phyloP scores from a whole-genome alignment of 2,113 vertebrate species.

The Xiphophorus couchianus region DNA sequence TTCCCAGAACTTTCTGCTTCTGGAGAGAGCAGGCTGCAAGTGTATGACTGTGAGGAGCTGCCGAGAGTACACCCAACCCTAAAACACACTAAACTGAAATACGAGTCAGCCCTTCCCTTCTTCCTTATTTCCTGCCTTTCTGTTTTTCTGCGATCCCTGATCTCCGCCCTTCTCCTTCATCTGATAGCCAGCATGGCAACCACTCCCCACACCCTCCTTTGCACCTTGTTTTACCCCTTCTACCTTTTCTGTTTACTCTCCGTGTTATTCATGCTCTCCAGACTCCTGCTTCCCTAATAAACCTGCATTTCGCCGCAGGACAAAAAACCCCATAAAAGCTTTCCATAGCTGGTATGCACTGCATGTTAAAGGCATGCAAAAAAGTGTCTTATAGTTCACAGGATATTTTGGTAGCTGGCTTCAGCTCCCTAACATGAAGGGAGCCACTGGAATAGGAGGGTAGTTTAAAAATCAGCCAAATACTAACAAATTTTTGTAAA shows the following conservation, averaged over 20 bases:
- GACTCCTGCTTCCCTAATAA: not conserved
- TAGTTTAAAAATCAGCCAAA: constrained; percentile 6
- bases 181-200: constrained; percentile 75
- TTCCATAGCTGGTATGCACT: not conserved
- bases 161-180: constrained; percentile 66
- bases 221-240: constrained; percentile 30
- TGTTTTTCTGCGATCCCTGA: constrained; percentile 52
- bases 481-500: not conserved
- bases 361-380: not conserved
- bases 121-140: constrained; percentile 51
- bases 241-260: constrained; percentile 24
- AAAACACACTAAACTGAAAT: constrained; percentile 80
- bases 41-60: constrained; percentile 37
- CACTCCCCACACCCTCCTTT: constrained; percentile 77
- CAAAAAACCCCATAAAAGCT: not conserved
- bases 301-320: not conserved
- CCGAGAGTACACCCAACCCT: constrained; percentile 80
- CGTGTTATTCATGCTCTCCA: constrained; percentile 7
- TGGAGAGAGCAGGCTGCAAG: constrained; percentile 13
- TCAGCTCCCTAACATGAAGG: constrained; percentile 6
- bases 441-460: constrained; percentile 40
- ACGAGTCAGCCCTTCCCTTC: constrained; percentile 79
- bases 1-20: constrained; percentile 9
- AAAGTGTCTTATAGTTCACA: not conserved
- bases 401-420: not conserved